Conservation (phyloP, 2,113 vertebrate species). For the Pipra filicauda region DNA sequence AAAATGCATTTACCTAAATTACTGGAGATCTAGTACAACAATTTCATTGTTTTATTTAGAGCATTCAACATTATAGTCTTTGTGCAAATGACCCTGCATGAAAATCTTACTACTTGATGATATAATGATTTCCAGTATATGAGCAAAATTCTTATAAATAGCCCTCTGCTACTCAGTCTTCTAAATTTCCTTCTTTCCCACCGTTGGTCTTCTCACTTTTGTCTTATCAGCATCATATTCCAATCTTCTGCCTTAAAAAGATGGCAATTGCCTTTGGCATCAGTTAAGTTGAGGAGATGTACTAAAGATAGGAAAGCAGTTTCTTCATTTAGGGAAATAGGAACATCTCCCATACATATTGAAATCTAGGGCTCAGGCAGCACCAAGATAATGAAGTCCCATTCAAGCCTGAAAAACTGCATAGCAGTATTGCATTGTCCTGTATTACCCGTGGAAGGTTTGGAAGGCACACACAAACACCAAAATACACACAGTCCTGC, state of each 20-base stretch:
- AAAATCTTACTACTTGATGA: background rate
- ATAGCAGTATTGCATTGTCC: background rate
- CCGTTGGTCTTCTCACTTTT: background rate
- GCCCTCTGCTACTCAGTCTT: background rate
- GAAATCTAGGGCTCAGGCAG: background rate
- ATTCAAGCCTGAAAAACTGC: background rate
- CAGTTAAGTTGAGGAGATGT: background rate
- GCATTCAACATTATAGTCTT: background rate
- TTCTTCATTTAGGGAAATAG: background rate
- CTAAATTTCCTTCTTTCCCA: background rate
- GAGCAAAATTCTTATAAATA: background rate
- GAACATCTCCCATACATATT: background rate
- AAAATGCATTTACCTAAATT: background rate
- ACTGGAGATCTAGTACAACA: background rate
- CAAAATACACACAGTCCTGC: background rate
- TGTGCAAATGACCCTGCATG: background rate
- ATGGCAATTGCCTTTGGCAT: background rate
- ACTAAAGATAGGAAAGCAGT: background rate
- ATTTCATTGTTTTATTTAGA: background rate
- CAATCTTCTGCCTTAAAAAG: background rate
- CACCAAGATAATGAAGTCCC: background rate
- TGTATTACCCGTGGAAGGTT: background rate
- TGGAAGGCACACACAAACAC: background rate
- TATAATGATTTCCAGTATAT: background rate
- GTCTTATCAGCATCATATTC: background rate